These are phyloP conservation scores for Pentalonia nigronervosa DNA, from an alignment of 1,140 invertebrate genomes.

Conservation along the genomic window DNA sequence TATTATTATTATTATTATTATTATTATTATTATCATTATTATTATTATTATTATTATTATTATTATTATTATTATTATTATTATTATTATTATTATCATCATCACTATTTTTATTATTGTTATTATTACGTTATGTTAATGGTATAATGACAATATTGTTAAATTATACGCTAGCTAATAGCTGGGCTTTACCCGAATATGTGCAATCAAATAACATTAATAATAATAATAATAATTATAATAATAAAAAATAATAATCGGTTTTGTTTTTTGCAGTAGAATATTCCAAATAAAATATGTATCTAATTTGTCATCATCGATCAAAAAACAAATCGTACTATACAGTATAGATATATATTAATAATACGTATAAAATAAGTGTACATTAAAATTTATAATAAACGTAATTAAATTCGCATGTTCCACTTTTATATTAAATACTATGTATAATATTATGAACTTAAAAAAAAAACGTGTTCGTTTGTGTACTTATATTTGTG, in stretches of 20 bases:
- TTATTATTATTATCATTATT: slow-evolving; percentile 33
- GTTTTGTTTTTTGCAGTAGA: not conserved
- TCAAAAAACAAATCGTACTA: not conserved
- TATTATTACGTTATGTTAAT: slow-evolving; percentile 46
- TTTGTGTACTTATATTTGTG: slow-evolving; percentile 22
- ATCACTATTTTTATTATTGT: slow-evolving; percentile 7
- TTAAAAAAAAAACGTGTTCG: slow-evolving; percentile 29
- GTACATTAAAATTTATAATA: not conserved
- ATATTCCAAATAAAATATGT: not conserved
- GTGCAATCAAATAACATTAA: slow-evolving; percentile 44
- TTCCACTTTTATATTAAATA: not conserved
- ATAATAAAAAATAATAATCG: not conserved
- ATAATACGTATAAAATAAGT: no score
- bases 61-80: slow-evolving; percentile 43
- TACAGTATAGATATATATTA: not conserved
- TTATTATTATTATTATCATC: slow-evolving; percentile 30
- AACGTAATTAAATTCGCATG: not conserved
- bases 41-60: slow-evolving; percentile 4
- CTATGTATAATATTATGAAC: slow-evolving; percentile 12
- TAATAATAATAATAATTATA: not conserved
- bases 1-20: slow-evolving; percentile 41
- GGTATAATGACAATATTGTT: not conserved
- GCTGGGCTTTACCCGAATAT: slow-evolving; percentile 31
- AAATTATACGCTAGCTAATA: not conserved
- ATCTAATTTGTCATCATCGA: not conserved